Evolutionary conservation across 2,797 vertebrate species (phyloP), one percentile per base, ranked within the genome.

Genomic region (Sylvilagus floridanus): DNA sequence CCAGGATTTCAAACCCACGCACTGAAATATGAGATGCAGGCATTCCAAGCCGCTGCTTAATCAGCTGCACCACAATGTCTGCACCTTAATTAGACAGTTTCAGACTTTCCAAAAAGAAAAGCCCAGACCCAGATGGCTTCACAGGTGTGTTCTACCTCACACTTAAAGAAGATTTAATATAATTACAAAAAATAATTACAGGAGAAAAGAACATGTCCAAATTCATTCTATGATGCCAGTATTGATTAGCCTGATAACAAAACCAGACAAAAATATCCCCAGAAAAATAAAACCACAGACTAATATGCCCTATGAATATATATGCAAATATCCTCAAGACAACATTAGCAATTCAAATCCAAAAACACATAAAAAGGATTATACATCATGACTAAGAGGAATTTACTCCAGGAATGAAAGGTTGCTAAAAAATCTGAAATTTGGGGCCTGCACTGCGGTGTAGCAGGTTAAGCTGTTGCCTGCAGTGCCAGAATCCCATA

Each of bases 141-240:
- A 54, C n/a, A 66, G 28, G 16, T 84, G 26, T 86, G 66, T 94
- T 73, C 22, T 79, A 73, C 5, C 21, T 76, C 1, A 30, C 4
- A 69, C 77, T 68, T 94, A 71, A 72, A 78, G 30, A 75, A 54
- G 1, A 66, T 47, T 32, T 66, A 86, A 84, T 72, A 32, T n/a
- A 24, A 88, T 84, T 81, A 90, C 16, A 85, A 91, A 96, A 83
- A 84, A 63, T 28, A 47, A 47, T 47, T 73, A n/a, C 16, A 86
- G 77, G 22, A 84, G 21, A 10, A 85, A 69, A 35, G 5, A 88
- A 66, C 12, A 81, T 13, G 69, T 84, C 16, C 47, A 26, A 63
- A 84, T 16, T 81, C 26, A 50, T 66, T 76, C 77, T 73, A 42
- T 71, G 22, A 87, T 24, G 63, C 2, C 4, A 84, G 5, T 52